Evolutionary conservation across 2,888 invertebrate genomes (phyloP).

Genomic region (Hedychridium roseum): DNA sequence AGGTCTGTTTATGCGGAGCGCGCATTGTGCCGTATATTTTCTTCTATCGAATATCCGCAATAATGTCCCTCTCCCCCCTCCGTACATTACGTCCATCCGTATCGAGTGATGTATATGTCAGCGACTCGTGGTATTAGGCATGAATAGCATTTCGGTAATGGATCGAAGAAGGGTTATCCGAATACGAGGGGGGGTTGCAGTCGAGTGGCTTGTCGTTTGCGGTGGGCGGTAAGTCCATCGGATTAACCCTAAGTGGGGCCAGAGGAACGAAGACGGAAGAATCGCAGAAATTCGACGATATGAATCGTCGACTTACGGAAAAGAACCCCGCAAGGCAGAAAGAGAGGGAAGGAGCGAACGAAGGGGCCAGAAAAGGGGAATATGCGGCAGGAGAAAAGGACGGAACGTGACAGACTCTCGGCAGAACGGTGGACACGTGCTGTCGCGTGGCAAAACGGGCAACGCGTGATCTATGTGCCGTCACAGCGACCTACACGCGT

Average conservation of each 20-base stretch:
- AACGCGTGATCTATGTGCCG: slow-evolving; percentile 57
- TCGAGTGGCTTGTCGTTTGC: slow-evolving; percentile 58
- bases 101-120: slow-evolving; percentile 12
- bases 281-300: no score
- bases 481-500: slow-evolving; percentile 33
- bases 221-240: slow-evolving; percentile 49
- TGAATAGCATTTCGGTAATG: slow-evolving; percentile 51
- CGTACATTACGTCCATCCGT: no score
- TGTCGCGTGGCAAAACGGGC: slow-evolving; percentile 53
- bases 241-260: slow-evolving; percentile 31
- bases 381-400: slow-evolving; percentile 13
- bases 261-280: no score
- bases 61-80: no score
- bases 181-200: slow-evolving; percentile 39
- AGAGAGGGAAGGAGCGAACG: slow-evolving; percentile 17
- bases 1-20: no score
- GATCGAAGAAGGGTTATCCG: slow-evolving; percentile 53
- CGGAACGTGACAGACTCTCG: slow-evolving; percentile 19
- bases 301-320: no score
- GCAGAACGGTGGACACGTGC: slow-evolving; percentile 49
- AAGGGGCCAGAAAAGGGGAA: slow-evolving; percentile 6
- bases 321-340: no score
- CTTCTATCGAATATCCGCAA: no score
- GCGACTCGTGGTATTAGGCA: slow-evolving; percentile 33
- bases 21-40: no score